phyloP scores from a whole-genome alignment of 2,888 invertebrate genomes.

The Cremastinae sp. region DNA sequence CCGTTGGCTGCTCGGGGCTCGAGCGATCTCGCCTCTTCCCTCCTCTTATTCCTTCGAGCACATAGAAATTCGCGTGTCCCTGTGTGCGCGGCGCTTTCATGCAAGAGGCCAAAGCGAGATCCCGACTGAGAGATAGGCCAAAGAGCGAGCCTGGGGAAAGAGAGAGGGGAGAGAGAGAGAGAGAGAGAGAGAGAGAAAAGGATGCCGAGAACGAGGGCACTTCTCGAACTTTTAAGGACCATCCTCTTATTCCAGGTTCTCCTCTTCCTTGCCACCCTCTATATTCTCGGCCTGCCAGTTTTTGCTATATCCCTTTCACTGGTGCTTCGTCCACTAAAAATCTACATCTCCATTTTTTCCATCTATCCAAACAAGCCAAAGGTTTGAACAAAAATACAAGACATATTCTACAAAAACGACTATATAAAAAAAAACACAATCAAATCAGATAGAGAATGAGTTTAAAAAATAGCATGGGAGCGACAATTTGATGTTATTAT shows the following conservation, averaged over 20 bases:
- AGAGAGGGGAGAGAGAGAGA: slow-evolving; percentile 59
- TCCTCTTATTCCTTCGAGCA: slow-evolving; percentile 29
- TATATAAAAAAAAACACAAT: no score
- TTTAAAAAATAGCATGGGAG: no score
- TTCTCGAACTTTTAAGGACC: slow-evolving; percentile 73
- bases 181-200: slow-evolving; percentile 41
- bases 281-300: slow-evolving; percentile 49
- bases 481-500: no score
- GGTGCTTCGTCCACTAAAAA: slow-evolving; percentile 10
- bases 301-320: slow-evolving; percentile 25
- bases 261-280: slow-evolving; percentile 53
- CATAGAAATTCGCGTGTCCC: neutral
- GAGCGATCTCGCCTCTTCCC: slow-evolving; percentile 49
- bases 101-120: slow-evolving; percentile 59
- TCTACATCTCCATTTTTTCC: slow-evolving; percentile 17
- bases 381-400: no score
- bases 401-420: no score
- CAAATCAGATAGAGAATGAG: no score
- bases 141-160: slow-evolving; percentile 32
- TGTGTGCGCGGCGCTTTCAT: slow-evolving; percentile 28
- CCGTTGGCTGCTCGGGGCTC: slow-evolving; percentile 67
- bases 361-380: neutral
- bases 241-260: slow-evolving; percentile 62
- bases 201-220: slow-evolving; percentile 59
- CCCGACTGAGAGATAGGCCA: slow-evolving; percentile 41